These are phyloP conservation scores for Triops longicaudatus DNA, from an alignment of 1,140 invertebrate species.

Conservation along the genomic window DNA sequence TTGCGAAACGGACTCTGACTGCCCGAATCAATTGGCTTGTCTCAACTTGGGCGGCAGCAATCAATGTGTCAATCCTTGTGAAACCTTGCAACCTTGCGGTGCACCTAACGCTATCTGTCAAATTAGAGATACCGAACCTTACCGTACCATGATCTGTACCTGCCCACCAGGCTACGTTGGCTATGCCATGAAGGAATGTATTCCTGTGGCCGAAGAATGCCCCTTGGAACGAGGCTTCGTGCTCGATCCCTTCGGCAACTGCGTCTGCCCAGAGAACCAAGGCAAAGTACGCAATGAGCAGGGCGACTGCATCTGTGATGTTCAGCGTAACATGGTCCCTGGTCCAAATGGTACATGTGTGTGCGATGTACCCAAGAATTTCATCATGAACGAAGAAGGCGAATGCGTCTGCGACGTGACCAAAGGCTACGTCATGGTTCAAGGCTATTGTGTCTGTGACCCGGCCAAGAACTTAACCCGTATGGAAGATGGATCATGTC, in stretches of 20 bases:
- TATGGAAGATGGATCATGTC: slow-evolving; percentile 59
- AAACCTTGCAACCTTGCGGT: slow-evolving; percentile 63
- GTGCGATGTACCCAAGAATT: slow-evolving; percentile 46
- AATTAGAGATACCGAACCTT: slow-evolving; percentile 66
- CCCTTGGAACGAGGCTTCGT: slow-evolving; percentile 61
- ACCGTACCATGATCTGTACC: slow-evolving; percentile 77
- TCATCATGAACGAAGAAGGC: slow-evolving; percentile 52
- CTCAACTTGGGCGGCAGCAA: slow-evolving; percentile 47
- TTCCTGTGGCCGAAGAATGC: slow-evolving; percentile 46
- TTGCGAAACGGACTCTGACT: slow-evolving; percentile 71
- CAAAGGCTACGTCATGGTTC: slow-evolving; percentile 56
- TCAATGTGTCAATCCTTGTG: slow-evolving; percentile 74
- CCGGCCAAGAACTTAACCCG: slow-evolving; percentile 56
- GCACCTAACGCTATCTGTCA: slow-evolving; percentile 63
- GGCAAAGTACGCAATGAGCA: slow-evolving; percentile 58
- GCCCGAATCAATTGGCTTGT: slow-evolving; percentile 66
- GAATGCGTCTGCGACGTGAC: slow-evolving; percentile 48
- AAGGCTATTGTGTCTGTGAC: slow-evolving; percentile 64
- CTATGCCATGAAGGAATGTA: slow-evolving; percentile 46
- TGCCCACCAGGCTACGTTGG: slow-evolving; percentile 70
- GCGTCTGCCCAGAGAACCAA: slow-evolving; percentile 58
- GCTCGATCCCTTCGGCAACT: slow-evolving; percentile 56
- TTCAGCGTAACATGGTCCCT: slow-evolving; percentile 53
- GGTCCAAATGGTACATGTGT: slow-evolving; percentile 57
- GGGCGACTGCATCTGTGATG: slow-evolving; percentile 53